phyloP scores from a whole-genome alignment of 2,797 vertebrate genomes.

The Sebastes taczanowskii region DNA sequence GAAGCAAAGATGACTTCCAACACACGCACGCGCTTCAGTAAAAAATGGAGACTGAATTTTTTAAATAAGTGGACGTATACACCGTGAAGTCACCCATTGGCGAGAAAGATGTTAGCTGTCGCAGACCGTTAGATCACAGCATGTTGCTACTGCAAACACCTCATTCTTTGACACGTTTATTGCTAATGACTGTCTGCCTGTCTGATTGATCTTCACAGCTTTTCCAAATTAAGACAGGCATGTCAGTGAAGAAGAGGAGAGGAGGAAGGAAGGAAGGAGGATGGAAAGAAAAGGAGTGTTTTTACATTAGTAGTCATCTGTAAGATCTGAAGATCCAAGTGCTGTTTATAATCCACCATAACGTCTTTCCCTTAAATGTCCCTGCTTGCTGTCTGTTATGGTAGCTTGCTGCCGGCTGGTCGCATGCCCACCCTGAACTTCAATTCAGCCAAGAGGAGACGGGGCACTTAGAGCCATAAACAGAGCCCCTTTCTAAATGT shows the following conservation, averaged over 20 bases:
- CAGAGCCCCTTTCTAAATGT: not conserved
- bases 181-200: not conserved
- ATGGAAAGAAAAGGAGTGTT: not conserved
- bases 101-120: too few species aligned
- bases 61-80: too few species aligned
- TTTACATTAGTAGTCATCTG: not conserved
- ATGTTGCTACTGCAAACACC: slow-evolving; percentile 12
- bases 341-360: slow-evolving; percentile 48
- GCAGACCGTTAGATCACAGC: not conserved
- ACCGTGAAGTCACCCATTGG: too few species aligned
- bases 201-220: not conserved
- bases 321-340: not conserved
- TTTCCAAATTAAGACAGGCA: not conserved
- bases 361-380: slow-evolving; percentile 67
- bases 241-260: not conserved
- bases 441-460: slow-evolving; percentile 4
- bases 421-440: not conserved
- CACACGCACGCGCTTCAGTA: too few species aligned
- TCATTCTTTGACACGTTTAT: slow-evolving; percentile 10
- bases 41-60: too few species aligned
- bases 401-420: slow-evolving; percentile 14
- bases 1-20: not conserved
- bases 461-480: slow-evolving; percentile 10
- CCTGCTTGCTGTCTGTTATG: slow-evolving; percentile 49
- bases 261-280: not conserved